Evolutionary conservation across 2,113 vertebrate genomes (phyloP).

Genomic region (Phoenicopterus ruber): DNA sequence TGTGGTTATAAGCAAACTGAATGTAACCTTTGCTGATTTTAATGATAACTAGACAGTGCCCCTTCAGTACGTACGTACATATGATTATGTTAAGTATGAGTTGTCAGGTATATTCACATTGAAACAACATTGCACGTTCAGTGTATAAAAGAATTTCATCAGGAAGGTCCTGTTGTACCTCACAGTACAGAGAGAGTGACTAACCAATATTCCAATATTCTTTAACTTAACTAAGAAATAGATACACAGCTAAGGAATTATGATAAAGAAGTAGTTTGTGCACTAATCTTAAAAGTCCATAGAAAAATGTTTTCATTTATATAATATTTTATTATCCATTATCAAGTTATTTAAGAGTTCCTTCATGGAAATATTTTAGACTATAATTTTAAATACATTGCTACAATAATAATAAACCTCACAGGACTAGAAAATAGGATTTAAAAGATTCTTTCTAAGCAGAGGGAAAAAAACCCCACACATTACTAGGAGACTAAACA

Average conservation of each 20-base stretch:
- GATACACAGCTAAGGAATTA: neutral
- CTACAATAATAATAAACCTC: neutral
- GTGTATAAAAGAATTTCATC: neutral
- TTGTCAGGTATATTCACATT: neutral
- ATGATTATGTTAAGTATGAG: neutral
- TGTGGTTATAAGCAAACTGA: neutral
- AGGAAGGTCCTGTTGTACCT: neutral
- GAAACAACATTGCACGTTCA: neutral
- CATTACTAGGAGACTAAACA: neutral
- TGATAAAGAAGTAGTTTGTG: neutral
- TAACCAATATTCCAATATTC: neutral
- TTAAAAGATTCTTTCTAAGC: neutral
- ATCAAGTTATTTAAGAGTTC: neutral
- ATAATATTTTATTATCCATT: neutral
- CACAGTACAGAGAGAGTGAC: neutral
- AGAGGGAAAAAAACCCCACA: neutral
- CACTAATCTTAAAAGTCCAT: neutral
- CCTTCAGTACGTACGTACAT: neutral
- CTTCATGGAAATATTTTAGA: neutral
- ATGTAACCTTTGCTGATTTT: neutral
- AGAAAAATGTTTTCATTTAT: neutral
- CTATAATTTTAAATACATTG: neutral
- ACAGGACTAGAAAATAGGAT: neutral
- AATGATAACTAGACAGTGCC: neutral
- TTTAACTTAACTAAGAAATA: neutral